Base-by-base conservation (phyloP, 1,140 invertebrate species). In the Aphis gossypii region DNA sequence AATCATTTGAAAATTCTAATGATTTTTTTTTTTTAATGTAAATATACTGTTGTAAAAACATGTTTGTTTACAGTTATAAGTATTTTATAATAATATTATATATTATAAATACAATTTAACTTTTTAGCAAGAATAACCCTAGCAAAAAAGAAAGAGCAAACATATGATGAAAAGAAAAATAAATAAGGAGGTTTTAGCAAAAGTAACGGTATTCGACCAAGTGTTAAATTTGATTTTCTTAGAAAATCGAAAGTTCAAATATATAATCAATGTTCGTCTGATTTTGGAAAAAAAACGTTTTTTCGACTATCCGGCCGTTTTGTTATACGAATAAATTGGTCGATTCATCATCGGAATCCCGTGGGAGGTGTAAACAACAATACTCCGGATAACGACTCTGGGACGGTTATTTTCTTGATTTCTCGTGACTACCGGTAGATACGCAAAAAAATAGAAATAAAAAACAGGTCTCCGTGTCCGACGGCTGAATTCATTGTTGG, bases 341-440 rank as follows among this genome's bases (percentile, higher is more conserved):
- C 68, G 91, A 92, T 92, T 92, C 76, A 92, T 92, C 91, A 51
- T 82, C 68, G 91, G 76, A 82, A 92, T 92, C 91, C 91, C 91
- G 91, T 92, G 91, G 68, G 91, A 92, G 76, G 68, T 92, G 91
- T 92, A 92, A 92, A 92, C 91, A 92, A 92, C 91, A 92, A 92
- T 92, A 92, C 91, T 92, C 41, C 41, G 68, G 60, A 92, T 92
- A 82, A 92, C 91, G 91, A 83, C 91, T 51, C 35, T 25, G 38
- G 56, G 54, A 68, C 89, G 89, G 89, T 68, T 44, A 60, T 90
- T 68, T n/a, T 68, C 38, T 68, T 30, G 89, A 90, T 90, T 60
- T 25, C 38, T 68, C 38, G 38, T 38, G 88, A 89, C 88, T 56
- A 89, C 88, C 54, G 54, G 88, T 56, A 30, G 6, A 25, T 44